Evolutionary conservation across 2,113 vertebrate genomes (phyloP), one percentile per base, ranked within the genome.

Genomic region (Solea senegalensis): DNA sequence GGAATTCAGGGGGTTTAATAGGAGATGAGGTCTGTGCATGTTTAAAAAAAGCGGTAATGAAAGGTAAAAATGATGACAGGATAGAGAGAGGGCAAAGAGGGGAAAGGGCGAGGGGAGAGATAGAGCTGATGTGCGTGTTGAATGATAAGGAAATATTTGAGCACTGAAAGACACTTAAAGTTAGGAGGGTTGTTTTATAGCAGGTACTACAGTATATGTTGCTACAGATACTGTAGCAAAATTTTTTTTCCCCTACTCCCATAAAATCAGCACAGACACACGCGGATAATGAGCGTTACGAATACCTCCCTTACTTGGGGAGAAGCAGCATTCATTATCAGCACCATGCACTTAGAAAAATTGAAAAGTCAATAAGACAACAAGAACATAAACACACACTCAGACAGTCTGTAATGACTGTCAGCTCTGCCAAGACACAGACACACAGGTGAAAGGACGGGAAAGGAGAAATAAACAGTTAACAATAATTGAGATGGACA

Each of bases 351-450:
- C 68, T 78, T 66, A 61, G 34, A 69, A 72, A 82, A 82, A 85
- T 80, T 21, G 51, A 84, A 80, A 76, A 80, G 65, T 86, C 82
- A 82, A 80, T 81, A 84, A 64, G 21, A 70, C 34, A 69, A 57
- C 39, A 39, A 46, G 50, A 40, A 73, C 44, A 64, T 45, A 75
- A 60, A 81, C 73, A 26, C 72, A 57, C 48, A 34, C 34, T 52
- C 65, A 58, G 49, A 56, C n/a, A 60, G 39, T 11, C 72, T 27
- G 69, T 71, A 69, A 74, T 76, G 56, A 76, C 39, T 55, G 39
- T 26, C 16, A 15, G 45, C 28, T 39, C 14, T 51, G 58, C 58
- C 14, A 55, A 75, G 26, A 75, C n/a, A 41, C 48, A 53, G 39
- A 64, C 43, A 14, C 21, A 34, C n/a, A 56, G 53, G 52, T 39